Evolutionary conservation across 2,888 invertebrate species (phyloP), one percentile per base, ranked within the genome.

Genomic region (Tenthredo scrophulariae): DNA sequence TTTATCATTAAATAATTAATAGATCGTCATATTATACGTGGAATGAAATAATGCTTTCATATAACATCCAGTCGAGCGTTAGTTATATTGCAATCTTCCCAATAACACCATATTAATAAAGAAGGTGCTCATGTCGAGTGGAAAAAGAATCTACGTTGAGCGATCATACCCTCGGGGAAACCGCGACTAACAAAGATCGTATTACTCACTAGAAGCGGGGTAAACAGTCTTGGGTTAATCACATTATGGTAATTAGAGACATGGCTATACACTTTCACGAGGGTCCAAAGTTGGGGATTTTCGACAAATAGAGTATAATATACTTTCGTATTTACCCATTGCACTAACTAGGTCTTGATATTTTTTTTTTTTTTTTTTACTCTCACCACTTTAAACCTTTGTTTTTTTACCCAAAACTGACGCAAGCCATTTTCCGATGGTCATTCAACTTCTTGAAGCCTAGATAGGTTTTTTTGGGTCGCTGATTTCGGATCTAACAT

Each of bases 241-340:
- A 87, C 88, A 88, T 89, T 88, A 88, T 89, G 89, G 88, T 87
- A 89, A 90, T 89, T 80, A 67, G 33, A 85, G 46, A 70, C 89
- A 88, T 88, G 87, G 46, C 85, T 72, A 37, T 72, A 72, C n/a
- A n/a, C 43, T 22, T 72, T 43, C 40, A 22, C 22, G 40, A 72
- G 40, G n/a, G 40, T 74, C 22, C 15, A 40, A 22, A 74, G 43
- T n/a, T 74, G 43, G 43, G 43, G 26, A 74, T 74, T 74, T 74
- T 74, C 43, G 67, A 43, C 72, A 22, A 43, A 74, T 40, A 70
- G 15, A 18, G 33, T 33, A 33, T 29, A 33, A 67, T 33, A 67
- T 67, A 15, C 67, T 26, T 29, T 33, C 13, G 67, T 67, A 18
- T 67, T 33, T 33, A 67, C 13, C 4, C 1, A 65, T 10, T 0